These are phyloP conservation scores for Delichon dasypus DNA, from an alignment of 2,797 vertebrate genomes.

Conservation along the genomic window DNA sequence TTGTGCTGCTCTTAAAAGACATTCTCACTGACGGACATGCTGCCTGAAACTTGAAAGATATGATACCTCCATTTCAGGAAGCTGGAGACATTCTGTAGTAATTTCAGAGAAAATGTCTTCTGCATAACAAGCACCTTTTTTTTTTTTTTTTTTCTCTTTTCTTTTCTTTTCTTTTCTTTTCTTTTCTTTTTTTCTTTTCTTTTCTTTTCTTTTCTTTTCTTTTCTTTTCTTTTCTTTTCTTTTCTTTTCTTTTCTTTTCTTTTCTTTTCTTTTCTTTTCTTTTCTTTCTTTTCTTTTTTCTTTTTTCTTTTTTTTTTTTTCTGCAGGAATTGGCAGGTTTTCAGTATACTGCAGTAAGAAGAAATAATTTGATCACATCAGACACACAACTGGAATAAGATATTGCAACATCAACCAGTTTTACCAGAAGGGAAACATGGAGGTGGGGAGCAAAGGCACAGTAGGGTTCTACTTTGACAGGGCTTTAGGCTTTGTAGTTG, in stretches of 20 bases:
- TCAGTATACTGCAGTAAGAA: conserved; percentile 49
- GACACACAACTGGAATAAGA: not conserved
- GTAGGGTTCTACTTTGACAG: not conserved
- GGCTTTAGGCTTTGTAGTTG: not conserved
- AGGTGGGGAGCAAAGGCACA: not conserved
- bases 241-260: not conserved
- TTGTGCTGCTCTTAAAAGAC: not conserved
- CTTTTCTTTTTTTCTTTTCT: not conserved
- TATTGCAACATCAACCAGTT: not conserved
- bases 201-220: not conserved
- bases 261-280: not conserved
- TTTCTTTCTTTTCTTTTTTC: not conserved
- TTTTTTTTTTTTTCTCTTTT: not conserved
- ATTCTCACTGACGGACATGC: not conserved
- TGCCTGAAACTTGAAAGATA: not conserved
- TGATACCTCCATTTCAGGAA: not conserved
- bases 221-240: not conserved
- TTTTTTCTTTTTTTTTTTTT: not conserved
- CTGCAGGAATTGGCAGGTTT: conserved; percentile 48
- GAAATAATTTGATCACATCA: not conserved
- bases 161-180: not conserved
- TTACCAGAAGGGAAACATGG: not conserved
- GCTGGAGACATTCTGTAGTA: not conserved
- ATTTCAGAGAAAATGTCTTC: conserved; percentile 18
- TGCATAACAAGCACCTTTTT: not conserved